Conservation (phyloP, 23 tunicate species). For the Botrylloides violaceus region DNA sequence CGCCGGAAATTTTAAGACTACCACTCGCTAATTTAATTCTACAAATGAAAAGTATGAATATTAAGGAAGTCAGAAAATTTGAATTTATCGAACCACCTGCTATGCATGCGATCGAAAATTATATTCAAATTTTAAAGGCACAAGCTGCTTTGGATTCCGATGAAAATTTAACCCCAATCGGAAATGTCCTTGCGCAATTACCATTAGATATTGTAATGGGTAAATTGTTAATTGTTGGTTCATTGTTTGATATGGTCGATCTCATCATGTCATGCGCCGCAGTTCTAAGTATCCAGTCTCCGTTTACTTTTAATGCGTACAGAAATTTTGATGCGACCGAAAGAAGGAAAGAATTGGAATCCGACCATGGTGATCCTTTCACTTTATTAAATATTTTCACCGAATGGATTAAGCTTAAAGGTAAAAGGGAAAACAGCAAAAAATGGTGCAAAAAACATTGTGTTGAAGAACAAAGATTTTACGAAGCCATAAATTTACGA, state of each 20-base stretch:
- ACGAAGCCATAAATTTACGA: constrained; percentile 88
- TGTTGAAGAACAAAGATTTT: constrained; percentile 92
- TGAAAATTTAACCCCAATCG: constrained; percentile 86
- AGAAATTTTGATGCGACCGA: constrained; percentile 74
- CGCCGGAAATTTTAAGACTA: constrained; percentile 86
- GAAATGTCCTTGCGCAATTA: constrained; percentile 83
- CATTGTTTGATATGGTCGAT: constrained; percentile 83
- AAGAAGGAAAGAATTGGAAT: constrained; percentile 67
- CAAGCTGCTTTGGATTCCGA: constrained; percentile 73
- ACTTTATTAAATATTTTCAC: constrained; percentile 78
- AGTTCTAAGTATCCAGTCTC: constrained; percentile 81
- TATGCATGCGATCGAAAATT: constrained; percentile 65
- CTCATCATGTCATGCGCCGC: constrained; percentile 83
- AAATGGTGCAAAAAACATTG: constrained; percentile 97
- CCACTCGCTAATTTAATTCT: constrained; percentile 88
- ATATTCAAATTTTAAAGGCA: constrained; percentile 47
- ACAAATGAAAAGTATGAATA: constrained; percentile 96
- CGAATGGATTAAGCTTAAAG: constrained; percentile 91
- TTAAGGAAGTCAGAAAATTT: constrained; percentile 57
- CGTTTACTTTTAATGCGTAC: constrained; percentile 88
- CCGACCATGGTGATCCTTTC: constrained; percentile 95
- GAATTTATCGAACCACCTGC: constrained; percentile 92
- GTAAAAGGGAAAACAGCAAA: constrained; percentile 39
- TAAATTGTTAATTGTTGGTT: constrained; percentile 91
- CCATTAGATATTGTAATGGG: constrained; percentile 96